Percentiles rank a stretch among this genome's conserved stretches.
Conservation (phyloP, 2,888 invertebrate genomes). For the Arenicola marina region DNA sequence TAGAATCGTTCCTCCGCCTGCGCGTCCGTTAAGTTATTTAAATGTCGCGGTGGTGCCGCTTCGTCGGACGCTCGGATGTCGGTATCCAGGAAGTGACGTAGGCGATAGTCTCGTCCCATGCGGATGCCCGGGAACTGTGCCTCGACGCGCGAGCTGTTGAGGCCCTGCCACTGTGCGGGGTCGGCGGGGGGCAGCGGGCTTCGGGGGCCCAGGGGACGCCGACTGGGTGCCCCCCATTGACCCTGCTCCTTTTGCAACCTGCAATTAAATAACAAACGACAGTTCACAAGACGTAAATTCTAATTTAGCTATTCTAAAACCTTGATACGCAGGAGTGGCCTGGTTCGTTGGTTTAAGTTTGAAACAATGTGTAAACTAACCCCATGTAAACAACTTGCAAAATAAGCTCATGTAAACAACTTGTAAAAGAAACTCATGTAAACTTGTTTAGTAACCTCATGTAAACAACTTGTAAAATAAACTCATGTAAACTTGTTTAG, state of each 20-base stretch:
- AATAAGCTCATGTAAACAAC: no score
- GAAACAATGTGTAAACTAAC: background rate
- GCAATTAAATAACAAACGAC: background rate
- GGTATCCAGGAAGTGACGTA: conserved; percentile 17
- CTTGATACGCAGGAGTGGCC: no score
- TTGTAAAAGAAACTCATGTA: no score
- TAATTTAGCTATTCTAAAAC: background rate
- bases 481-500: no score
- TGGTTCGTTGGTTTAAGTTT: no score
- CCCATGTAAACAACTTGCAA: background rate
- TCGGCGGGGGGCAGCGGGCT: conserved; percentile 5
- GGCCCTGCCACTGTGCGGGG: conserved; percentile 14
- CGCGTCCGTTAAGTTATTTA: conserved; percentile 19
- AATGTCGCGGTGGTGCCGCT: conserved; percentile 10
- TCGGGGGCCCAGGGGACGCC: background rate
- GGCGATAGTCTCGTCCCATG: conserved; percentile 15
- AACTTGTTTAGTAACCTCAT: no score
- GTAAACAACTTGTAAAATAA: no score
- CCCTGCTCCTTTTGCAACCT: background rate
- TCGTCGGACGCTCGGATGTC: conserved; percentile 9
- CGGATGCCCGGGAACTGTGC: conserved; percentile 18
- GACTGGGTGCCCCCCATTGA: background rate
- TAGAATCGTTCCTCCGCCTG: conserved; percentile 28
- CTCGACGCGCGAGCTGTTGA: conserved; percentile 11
- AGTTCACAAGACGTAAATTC: background rate